Conservation (phyloP, 2,797 vertebrate species). For the Brachymystax lenok region DNA sequence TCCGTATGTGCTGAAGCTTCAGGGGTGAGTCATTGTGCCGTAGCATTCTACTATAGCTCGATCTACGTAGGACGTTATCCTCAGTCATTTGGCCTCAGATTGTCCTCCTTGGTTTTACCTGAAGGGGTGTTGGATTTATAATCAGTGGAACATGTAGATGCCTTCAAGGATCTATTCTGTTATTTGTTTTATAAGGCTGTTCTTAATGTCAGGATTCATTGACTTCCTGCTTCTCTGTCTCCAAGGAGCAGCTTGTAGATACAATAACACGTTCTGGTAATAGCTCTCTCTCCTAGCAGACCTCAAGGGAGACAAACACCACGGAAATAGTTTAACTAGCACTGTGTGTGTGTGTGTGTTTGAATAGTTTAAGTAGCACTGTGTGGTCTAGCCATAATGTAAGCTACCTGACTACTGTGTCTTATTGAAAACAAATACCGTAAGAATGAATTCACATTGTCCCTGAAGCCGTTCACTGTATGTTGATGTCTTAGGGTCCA, state of each 20-base stretch:
- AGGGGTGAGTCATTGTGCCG: neutral
- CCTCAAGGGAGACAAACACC: neutral
- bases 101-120: conserved; percentile 19
- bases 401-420: no score
- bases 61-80: neutral
- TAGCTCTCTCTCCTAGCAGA: neutral
- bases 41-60: neutral
- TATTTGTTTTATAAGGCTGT: conserved; percentile 13
- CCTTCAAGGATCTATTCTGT: conserved; percentile 23
- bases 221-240: conserved; percentile 9
- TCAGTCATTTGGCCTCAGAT: neutral
- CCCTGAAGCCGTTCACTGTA: no score
- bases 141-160: conserved; percentile 29
- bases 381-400: no score
- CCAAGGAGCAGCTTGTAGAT: conserved; percentile 1
- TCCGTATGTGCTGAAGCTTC: neutral
- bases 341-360: no score
- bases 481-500: no score
- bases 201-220: conserved; percentile 26
- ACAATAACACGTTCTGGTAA: conserved; percentile 10
- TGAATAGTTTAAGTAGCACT: no score
- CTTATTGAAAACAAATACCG: no score
- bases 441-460: no score
- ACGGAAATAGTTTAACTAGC: neutral
- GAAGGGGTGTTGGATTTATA: conserved; percentile 30